Base-by-base conservation (phyloP, 2,888 invertebrate genomes). In the Elysia crispata region DNA sequence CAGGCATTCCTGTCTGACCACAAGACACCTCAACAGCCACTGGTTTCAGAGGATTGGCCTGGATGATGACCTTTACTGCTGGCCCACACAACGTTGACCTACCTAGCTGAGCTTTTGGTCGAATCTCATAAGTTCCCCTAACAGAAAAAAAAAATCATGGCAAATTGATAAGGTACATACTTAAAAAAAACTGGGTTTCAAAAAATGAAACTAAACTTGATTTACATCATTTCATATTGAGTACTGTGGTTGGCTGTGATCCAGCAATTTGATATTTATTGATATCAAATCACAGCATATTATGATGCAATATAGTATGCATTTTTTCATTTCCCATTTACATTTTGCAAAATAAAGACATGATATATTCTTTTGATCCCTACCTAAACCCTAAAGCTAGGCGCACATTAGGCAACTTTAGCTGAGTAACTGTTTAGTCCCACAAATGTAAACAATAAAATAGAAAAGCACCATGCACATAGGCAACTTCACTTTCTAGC, bases 71-170 rank as follows among this genome's bases (percentile, higher is more conserved):
- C 57, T 86, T 85, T 13, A 92, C 41, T 67, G 89, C 88, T n/a
- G 91, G 89, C 0, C 91, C 90, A 0, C 84, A 85, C 62, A 89
- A 83, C 8, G 85, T 82, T 30, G 79, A 82, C 64, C 86, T 83
- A 60, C 70, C 79, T 72, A 86, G 77, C 25, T 89, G 88, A 0
- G 90, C 91, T 83, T 91, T 91, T 5, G 91, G 88, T 76, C 89
- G 89, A n/a, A 92, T 85, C 66, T 90, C 90, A 85, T 89, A 91
- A 1, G 86, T 83, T 1, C 92, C 92, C 25, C 91, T 91, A 83
- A 11, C 88, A 85, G 15, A 57, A 33, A 75, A 79, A 13, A 49
- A 41, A n/a, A 60, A n/a, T 13, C 13, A 54, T 3, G n/a, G n/a
- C n/a, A n/a, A n/a, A n/a, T 41, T 41, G 11, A 41, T 41, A 3